These are phyloP conservation scores for Heloderma charlesbogerti DNA, from an alignment of 2,113 vertebrate species.

Conservation along the genomic window DNA sequence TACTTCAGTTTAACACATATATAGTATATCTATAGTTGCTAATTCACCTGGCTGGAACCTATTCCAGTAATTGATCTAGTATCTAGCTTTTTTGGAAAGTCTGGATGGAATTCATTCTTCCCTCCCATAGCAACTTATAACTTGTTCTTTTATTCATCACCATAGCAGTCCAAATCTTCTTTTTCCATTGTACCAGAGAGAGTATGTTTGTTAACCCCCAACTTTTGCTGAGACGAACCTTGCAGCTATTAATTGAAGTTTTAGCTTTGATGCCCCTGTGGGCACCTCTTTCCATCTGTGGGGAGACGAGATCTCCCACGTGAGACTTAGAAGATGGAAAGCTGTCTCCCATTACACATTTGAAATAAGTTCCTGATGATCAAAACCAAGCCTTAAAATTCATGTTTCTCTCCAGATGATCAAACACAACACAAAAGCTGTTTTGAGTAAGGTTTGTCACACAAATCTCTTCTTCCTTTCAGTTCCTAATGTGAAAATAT, in stretches of 20 bases:
- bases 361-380: background rate
- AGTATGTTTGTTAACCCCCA: too few relatives aligned
- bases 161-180: too few relatives aligned
- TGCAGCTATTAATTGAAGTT: background rate
- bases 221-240: too few relatives aligned
- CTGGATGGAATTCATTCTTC: too few relatives aligned
- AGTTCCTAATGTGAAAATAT: conserved; percentile 45
- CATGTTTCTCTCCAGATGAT: background rate
- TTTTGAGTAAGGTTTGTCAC: conserved; percentile 18
- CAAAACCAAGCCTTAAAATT: accelerated
- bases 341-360: background rate
- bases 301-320: background rate
- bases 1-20: too few relatives aligned
- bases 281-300: background rate
- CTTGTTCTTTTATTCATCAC: too few relatives aligned
- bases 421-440: background rate
- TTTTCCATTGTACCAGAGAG: too few relatives aligned
- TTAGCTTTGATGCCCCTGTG: background rate
- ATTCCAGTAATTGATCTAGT: too few relatives aligned
- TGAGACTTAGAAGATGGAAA: background rate
- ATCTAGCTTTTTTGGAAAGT: too few relatives aligned
- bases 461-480: background rate
- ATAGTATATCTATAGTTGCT: too few relatives aligned
- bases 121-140: too few relatives aligned
- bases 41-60: too few relatives aligned